These are phyloP conservation scores for Drosophila flavopinicola DNA, from an alignment of 2,888 invertebrate species.

Conservation along the genomic window DNA sequence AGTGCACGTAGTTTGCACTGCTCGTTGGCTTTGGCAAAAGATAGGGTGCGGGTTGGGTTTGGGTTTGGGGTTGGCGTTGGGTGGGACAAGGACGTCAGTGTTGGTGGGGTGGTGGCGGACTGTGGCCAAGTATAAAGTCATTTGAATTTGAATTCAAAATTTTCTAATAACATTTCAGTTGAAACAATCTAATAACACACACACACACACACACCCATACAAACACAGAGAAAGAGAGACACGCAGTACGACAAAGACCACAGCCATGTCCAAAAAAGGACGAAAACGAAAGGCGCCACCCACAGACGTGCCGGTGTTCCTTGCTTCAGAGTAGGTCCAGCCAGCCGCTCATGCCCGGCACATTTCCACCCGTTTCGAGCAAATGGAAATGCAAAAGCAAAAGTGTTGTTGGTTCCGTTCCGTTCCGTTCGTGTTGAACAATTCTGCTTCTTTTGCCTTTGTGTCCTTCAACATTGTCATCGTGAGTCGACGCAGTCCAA, in stretches of 20 bases:
- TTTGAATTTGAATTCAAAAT: constrained; percentile 80
- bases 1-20: constrained; percentile 38
- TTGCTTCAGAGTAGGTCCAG: constrained; percentile 16
- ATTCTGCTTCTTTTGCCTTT: constrained; percentile 33
- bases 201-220: constrained; percentile 35
- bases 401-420: constrained; percentile 61
- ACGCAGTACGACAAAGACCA: constrained; percentile 35
- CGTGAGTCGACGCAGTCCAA: constrained; percentile 62
- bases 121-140: constrained; percentile 71
- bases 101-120: not conserved
- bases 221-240: constrained; percentile 18
- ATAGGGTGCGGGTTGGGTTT: constrained; percentile 23
- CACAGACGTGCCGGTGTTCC: constrained; percentile 56
- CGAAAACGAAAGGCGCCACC: constrained; percentile 66
- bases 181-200: constrained; percentile 76
- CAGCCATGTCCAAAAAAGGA: constrained; percentile 52
- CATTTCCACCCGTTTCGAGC: constrained; percentile 15
- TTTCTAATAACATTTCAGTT: constrained; percentile 79
- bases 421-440: constrained; percentile 9
- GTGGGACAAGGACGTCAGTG: too few relatives aligned
- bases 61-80: not conserved
- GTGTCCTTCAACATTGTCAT: constrained; percentile 60
- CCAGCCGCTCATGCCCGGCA: constrained; percentile 3
- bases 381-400: constrained; percentile 75
- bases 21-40: constrained; percentile 13